Base-by-base conservation (phyloP, 2,113 vertebrate species). In the Strigops habroptila region DNA sequence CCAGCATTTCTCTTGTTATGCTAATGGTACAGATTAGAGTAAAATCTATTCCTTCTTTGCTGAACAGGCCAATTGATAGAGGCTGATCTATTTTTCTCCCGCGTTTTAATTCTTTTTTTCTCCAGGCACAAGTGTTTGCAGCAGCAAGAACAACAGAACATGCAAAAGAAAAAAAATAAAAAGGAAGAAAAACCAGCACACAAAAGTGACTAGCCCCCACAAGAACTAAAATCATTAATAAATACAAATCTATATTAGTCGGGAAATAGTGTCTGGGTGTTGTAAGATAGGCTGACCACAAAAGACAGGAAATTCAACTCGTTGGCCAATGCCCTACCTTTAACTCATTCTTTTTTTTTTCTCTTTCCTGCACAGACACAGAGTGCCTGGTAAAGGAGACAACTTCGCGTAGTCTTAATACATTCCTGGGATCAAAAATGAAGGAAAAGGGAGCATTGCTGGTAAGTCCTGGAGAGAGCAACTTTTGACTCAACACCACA, bases 1-100 rank as follows among this genome's bases (percentile, higher is more conserved):
- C 95, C 97, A 97, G 96, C 94, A 95, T 97, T 97, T 96, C 97
- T 97, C 96, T 98, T 98, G 97, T 98, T 97, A 98, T 98, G 98
- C 97, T 98, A 98, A 98, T 98, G 43, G 90, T 93, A 96, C 96
- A 97, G 97, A 98, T 98, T 98, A 98, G 97, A 95, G 95, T 93
- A 96, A 97, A 98, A 97, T 96, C 97, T 97, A 97, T 97, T 97
- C 97, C 97, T 95, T 97, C 94, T 96, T 96, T 95, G 93, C 93
- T 96, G 96, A 97, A 95, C 96, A 97, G 95, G 93, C 95, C 96
- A 96, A 95, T 96, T 92, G 96, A 97, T 97, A 96, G 96, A 96
- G 95, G 96, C 97, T 43, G 82, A 97, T 97, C 95, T 95, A 90
- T 95, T 97, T 97, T 95, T 95, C 52, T 95, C 48, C 62, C 67